Percentiles rank a stretch among this genome's conserved stretches.
Conservation (phyloP, 2,797 vertebrate species). For the Periophthalmus magnuspinnatus region DNA sequence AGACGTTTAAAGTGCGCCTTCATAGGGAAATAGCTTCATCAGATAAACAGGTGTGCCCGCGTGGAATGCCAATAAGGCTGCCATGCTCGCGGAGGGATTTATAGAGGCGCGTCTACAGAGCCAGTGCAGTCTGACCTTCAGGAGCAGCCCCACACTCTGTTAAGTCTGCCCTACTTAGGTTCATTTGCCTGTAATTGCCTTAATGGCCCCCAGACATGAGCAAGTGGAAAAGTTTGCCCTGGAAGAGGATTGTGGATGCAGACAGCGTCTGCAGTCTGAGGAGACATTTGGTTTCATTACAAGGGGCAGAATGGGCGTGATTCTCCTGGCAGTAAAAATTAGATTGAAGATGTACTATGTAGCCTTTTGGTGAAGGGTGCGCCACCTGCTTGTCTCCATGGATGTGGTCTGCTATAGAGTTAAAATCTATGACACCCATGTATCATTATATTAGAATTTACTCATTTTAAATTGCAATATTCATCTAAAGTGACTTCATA, state of each 20-base stretch:
- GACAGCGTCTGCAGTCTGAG: conserved; percentile 35
- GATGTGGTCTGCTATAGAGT: too few relatives aligned
- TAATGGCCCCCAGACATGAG: conserved; percentile 52
- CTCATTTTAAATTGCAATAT: too few relatives aligned
- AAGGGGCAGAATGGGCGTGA: too few relatives aligned
- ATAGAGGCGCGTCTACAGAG: conserved; percentile 36
- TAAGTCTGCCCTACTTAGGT: conserved; percentile 54
- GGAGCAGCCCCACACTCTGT: conserved; percentile 55
- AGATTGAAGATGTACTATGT: neutral
- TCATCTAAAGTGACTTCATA: too few relatives aligned
- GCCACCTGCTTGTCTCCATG: neutral
- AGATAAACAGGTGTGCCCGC: conserved; percentile 72
- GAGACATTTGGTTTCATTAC: neutral
- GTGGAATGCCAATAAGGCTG: conserved; percentile 59
- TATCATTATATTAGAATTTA: too few relatives aligned
- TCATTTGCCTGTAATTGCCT: conserved; percentile 63
- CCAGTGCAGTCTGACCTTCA: conserved; percentile 62
- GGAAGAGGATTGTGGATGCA: conserved; percentile 30
- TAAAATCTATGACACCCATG: too few relatives aligned
- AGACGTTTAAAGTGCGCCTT: conserved; percentile 73
- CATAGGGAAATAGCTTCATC: conserved; percentile 73
- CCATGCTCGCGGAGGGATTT: conserved; percentile 46
- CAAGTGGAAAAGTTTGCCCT: conserved; percentile 42
- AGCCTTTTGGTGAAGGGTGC: neutral
- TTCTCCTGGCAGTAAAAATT: neutral